phyloP scores from a whole-genome alignment of 2,797 vertebrate species.

The Thamnophis elegans region DNA sequence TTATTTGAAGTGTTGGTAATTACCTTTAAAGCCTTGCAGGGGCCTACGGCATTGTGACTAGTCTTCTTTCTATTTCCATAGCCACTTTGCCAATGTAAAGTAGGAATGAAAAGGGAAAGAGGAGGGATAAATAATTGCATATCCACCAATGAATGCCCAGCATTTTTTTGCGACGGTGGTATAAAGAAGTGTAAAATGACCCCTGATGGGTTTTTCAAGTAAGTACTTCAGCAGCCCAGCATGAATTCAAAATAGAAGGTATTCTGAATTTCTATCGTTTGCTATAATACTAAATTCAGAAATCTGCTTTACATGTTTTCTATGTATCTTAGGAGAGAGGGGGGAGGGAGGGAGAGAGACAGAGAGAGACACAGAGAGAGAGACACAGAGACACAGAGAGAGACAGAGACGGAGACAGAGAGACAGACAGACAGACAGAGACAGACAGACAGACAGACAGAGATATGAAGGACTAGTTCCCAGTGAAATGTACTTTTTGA shows the following conservation, averaged over 20 bases:
- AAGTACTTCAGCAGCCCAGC: constrained; percentile 5
- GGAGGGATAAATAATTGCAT: constrained; percentile 70
- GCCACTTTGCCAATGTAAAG: constrained; percentile 81
- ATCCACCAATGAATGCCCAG: constrained; percentile 64
- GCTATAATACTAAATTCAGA: constrained; percentile 18
- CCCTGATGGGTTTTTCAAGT: constrained; percentile 66
- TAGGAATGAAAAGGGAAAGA: constrained; percentile 66
- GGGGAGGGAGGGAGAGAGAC: no score
- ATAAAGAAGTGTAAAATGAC: constrained; percentile 71
- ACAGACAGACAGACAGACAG: no score
- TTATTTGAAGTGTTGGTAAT: neutral
- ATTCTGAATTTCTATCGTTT: constrained; percentile 9
- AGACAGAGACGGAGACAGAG: no score
- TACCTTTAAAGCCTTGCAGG: neutral
- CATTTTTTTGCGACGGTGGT: constrained; percentile 71
- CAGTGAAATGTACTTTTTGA: neutral
- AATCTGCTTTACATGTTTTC: neutral
- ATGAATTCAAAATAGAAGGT: neutral
- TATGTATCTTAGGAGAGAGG: neutral
- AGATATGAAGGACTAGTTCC: neutral
- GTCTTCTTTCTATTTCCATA: constrained; percentile 54
- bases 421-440: neutral
- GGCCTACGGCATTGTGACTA: neutral
- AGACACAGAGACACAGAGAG: no score
- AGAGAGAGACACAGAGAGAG: no score